Evolutionary conservation across 2,113 vertebrate genomes (phyloP).

Genomic region (Atrichornis clamosus): DNA sequence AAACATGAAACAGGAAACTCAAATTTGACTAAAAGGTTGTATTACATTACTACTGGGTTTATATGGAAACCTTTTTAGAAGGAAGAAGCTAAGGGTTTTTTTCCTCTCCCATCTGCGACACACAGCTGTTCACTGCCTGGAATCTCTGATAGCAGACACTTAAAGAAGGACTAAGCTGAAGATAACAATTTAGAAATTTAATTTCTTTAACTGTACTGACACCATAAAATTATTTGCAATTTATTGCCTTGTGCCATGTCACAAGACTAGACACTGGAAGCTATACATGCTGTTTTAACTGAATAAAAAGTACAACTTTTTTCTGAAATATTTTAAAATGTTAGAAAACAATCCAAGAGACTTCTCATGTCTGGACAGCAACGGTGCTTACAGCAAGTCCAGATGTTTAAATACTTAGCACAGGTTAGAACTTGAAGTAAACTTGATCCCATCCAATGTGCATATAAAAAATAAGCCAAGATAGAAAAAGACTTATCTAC

Average conservation of each 20-base stretch:
- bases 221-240: neutral
- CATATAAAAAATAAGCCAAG: neutral
- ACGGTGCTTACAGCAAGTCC: rapidly evolving
- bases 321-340: neutral
- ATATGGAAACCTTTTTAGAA: slow-evolving; percentile 39
- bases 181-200: neutral
- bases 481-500: neutral
- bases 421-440: slow-evolving; percentile 29
- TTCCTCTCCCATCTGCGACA: slow-evolving; percentile 6
- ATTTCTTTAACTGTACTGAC: neutral
- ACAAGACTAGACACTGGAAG: neutral
- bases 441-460: neutral
- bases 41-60: slow-evolving; percentile 21
- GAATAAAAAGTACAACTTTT: neutral
- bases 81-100: slow-evolving; percentile 5
- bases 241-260: neutral
- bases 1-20: slow-evolving; percentile 27
- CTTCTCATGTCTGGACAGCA: neutral
- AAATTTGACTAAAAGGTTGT: slow-evolving; percentile 27
- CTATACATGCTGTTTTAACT: neutral
- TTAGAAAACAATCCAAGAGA: neutral
- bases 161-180: slow-evolving; percentile 9
- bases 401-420: slow-evolving; percentile 20
- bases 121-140: slow-evolving; percentile 25
- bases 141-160: slow-evolving; percentile 41